Conservation (phyloP, 2,797 vertebrate genomes). For the Miichthys miiuy region DNA sequence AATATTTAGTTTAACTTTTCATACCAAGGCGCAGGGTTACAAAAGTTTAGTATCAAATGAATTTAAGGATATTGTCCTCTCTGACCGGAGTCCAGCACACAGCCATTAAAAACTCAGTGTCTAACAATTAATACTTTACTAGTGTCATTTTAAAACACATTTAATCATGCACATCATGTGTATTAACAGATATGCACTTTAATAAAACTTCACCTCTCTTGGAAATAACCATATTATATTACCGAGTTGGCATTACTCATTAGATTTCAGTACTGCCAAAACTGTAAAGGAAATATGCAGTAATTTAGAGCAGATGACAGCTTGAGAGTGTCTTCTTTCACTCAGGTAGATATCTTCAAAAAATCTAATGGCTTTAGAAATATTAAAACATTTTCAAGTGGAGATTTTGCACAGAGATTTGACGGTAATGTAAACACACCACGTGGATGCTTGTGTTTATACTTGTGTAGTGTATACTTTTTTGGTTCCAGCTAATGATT, state of each 20-base stretch:
- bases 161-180: neutral
- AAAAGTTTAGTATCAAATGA: neutral
- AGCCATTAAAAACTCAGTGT: neutral
- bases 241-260: constrained; percentile 11
- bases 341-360: neutral
- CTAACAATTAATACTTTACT: neutral
- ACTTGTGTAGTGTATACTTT: constrained; percentile 35
- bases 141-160: neutral
- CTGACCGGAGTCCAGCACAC: neutral
- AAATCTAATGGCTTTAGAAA: neutral
- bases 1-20: constrained; percentile 6
- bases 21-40: neutral
- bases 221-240: neutral
- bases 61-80: neutral
- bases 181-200: neutral
- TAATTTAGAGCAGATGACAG: constrained; percentile 26
- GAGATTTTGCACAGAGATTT: neutral
- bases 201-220: neutral
- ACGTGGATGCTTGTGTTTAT: constrained; percentile 21
- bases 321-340: neutral
- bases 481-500: constrained; percentile 25
- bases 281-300: neutral
- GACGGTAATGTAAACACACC: neutral
- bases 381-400: neutral
- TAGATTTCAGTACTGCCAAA: neutral